A percentile compares a stretch with the other conserved stretches of the same genome.
Conservation (phyloP, 2,113 vertebrate species). For the Chionis minor region DNA sequence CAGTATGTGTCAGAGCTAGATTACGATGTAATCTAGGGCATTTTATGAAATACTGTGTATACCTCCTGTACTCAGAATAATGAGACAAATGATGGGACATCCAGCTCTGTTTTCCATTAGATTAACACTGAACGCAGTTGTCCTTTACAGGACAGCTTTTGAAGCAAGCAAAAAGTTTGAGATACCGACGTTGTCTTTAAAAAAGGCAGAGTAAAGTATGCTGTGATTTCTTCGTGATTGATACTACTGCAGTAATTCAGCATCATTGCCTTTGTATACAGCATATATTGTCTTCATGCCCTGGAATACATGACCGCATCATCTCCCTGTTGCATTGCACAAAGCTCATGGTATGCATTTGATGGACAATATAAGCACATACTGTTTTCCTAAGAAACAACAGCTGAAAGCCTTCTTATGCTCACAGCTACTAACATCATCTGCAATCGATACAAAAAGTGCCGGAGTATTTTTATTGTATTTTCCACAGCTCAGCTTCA, state of each 20-base stretch:
- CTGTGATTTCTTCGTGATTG: not conserved
- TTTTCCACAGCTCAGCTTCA: not conserved
- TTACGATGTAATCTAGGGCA: not conserved
- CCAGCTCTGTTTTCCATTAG: not conserved
- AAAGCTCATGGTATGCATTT: not conserved
- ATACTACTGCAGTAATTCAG: not conserved
- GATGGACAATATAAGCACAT: not conserved
- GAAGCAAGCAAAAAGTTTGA: not conserved
- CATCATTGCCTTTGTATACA: not conserved
- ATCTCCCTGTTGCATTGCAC: not conserved
- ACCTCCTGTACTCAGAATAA: not conserved
- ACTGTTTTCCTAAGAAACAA: not conserved
- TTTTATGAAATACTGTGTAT: not conserved
- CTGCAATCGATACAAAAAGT: not conserved
- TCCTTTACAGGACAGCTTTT: not conserved
- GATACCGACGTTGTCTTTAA: not conserved
- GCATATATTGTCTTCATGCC: not conserved
- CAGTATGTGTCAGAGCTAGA: not conserved
- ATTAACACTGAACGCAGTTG: not conserved
- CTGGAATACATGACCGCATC: not conserved
- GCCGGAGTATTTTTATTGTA: not conserved
- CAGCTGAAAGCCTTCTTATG: not conserved
- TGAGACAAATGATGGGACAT: not conserved
- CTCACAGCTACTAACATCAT: not conserved
- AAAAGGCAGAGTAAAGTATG: not conserved